Evolutionary conservation across 35 echinoderm and acorn worm species (phyloP).

Genomic region (Antedon bifida): DNA sequence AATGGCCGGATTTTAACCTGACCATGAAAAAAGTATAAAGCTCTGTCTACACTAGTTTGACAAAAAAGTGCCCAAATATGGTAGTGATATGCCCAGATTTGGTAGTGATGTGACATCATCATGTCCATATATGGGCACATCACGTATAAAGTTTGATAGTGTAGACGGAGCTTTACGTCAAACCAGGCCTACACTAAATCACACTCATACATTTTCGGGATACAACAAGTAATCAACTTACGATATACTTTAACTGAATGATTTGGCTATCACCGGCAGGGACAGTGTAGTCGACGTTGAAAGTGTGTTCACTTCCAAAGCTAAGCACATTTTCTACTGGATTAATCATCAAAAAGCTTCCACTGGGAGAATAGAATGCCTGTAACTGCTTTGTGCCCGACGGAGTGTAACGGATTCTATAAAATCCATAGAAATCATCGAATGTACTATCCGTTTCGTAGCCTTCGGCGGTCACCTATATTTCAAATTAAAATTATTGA

Average conservation of each 20-base stretch:
- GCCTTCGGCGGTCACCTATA: not conserved
- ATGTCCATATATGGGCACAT: no score
- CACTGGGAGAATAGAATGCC: conserved; percentile 1
- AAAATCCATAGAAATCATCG: not conserved
- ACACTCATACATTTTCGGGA: no score
- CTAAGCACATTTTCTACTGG: not conserved
- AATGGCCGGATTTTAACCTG: no score
- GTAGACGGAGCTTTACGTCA: no score
- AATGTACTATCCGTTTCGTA: not conserved
- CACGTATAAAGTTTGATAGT: no score
- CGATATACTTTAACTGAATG: not conserved
- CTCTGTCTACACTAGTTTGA: no score
- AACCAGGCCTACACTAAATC: no score
- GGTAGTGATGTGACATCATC: no score
- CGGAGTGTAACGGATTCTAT: not conserved
- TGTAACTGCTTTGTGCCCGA: not conserved
- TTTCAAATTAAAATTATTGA: no score
- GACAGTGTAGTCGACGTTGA: not conserved
- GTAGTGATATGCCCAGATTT: no score
- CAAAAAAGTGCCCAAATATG: no score
- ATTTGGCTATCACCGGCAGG: not conserved
- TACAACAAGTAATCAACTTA: not conserved
- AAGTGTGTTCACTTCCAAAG: not conserved
- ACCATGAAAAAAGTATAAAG: no score
- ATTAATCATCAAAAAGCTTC: conserved; percentile 2